Evolutionary conservation across 2,888 invertebrate genomes (phyloP).

Genomic region (Oligia fasciuncula): DNA sequence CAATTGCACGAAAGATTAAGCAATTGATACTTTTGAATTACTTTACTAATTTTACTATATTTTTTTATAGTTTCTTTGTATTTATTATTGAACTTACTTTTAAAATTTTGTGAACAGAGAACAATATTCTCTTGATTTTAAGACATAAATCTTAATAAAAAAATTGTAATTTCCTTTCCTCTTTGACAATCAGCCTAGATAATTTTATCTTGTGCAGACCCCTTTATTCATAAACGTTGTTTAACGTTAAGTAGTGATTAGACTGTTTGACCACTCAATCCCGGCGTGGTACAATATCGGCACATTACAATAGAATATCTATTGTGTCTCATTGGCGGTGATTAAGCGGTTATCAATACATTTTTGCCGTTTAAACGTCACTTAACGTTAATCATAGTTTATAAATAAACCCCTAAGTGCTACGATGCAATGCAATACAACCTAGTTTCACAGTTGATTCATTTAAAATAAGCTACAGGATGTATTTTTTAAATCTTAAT

Average conservation of each 20-base stretch:
- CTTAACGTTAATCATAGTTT: not conserved
- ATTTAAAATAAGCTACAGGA: conserved; percentile 15
- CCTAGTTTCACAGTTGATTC: not conserved
- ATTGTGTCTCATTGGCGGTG: no score
- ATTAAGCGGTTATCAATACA: no score
- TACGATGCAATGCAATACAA: not conserved
- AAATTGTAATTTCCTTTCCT: not conserved
- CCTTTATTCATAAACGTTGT: not conserved
- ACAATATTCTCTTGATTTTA: not conserved
- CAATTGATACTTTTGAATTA: conserved; percentile 14
- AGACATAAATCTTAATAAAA: not conserved
- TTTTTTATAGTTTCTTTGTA: not conserved
- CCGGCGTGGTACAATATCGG: no score
- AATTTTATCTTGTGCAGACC: no score
- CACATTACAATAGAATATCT: no score
- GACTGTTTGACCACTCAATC: no score
- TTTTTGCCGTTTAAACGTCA: not conserved
- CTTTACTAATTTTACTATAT: no score
- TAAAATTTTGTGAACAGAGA: not conserved
- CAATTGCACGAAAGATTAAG: conserved; percentile 2
- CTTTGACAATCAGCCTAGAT: no score
- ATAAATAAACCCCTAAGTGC: not conserved
- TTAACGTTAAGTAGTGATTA: not conserved
- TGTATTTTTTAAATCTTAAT: conserved; percentile 50
- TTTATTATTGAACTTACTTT: not conserved